Evolutionary conservation across 1,140 invertebrate genomes (phyloP).

Genomic region (Archegozetes longisetosus): DNA sequence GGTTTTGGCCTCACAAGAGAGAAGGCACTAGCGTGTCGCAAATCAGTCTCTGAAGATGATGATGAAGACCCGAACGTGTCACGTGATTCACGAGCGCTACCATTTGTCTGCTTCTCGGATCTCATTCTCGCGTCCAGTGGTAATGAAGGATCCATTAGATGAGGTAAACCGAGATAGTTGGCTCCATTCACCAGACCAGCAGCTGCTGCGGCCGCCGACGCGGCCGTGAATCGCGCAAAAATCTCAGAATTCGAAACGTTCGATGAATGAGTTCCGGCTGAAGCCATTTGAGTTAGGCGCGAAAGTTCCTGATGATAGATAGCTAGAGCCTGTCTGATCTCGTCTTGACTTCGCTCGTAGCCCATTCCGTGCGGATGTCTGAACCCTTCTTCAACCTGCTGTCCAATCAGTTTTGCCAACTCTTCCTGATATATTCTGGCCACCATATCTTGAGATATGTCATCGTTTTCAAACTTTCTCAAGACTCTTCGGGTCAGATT

Average conservation of each 20-base stretch:
- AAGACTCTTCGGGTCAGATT: background rate
- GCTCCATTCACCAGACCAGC: slow-evolving; percentile 44
- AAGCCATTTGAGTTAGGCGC: slow-evolving; percentile 41
- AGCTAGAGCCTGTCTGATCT: slow-evolving; percentile 69
- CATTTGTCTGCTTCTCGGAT: background rate
- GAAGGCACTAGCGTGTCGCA: slow-evolving; percentile 66
- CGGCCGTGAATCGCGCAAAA: slow-evolving; percentile 15
- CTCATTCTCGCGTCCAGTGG: background rate
- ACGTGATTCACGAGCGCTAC: too few relatives aligned
- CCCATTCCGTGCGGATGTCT: slow-evolving; percentile 28
- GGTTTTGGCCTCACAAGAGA: slow-evolving; percentile 61
- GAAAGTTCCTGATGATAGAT: slow-evolving; percentile 80
- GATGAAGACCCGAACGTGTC: background rate
- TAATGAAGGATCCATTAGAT: slow-evolving; percentile 9
- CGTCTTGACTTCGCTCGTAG: slow-evolving; percentile 57
- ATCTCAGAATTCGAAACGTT: slow-evolving; percentile 15
- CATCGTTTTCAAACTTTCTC: slow-evolving; percentile 44
- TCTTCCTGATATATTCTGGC: slow-evolving; percentile 92
- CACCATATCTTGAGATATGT: slow-evolving; percentile 92
- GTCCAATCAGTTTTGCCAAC: slow-evolving; percentile 72
- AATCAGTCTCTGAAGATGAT: background rate
- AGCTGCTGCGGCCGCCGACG: slow-evolving; percentile 4
- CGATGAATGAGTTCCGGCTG: background rate
- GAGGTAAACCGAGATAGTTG: slow-evolving; percentile 46
- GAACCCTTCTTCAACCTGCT: slow-evolving; percentile 23